A percentile compares a stretch with the other conserved stretches of the same genome.
Evolutionary conservation across 2,888 invertebrate species (phyloP).

Genomic region (Sinelater perroti): DNA sequence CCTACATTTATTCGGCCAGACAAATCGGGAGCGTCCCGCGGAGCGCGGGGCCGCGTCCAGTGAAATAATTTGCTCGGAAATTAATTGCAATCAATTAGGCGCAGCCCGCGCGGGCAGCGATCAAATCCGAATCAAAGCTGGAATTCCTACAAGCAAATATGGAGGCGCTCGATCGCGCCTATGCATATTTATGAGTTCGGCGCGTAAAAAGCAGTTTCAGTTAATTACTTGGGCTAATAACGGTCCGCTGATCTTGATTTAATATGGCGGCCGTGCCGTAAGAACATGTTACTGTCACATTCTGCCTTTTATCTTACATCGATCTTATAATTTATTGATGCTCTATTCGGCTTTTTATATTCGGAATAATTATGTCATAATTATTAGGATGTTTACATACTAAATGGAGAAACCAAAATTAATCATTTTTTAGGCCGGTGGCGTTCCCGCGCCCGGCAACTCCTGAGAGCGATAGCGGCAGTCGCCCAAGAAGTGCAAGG

Average conservation of each 20-base stretch:
- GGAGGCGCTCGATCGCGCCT: slow-evolving; percentile 20
- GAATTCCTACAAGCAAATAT: slow-evolving; percentile 14
- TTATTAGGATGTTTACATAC: slow-evolving; percentile 31
- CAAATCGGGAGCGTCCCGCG: slow-evolving; percentile 3
- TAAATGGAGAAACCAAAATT: slow-evolving; percentile 19
- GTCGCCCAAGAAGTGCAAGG: too few species aligned
- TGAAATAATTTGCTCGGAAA: slow-evolving; percentile 5
- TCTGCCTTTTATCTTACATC: slow-evolving; percentile 44
- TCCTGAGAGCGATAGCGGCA: too few species aligned
- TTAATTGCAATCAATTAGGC: not conserved
- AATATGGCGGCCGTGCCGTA: slow-evolving; percentile 45
- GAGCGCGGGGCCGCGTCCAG: not conserved
- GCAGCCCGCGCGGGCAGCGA: not conserved
- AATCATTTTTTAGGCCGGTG: slow-evolving; percentile 23
- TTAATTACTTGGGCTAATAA: slow-evolving; percentile 48
- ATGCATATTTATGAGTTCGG: slow-evolving; percentile 46
- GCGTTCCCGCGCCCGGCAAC: too few species aligned
- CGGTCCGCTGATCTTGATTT: slow-evolving; percentile 47
- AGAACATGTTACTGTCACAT: slow-evolving; percentile 48
- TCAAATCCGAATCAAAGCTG: slow-evolving; percentile 11
- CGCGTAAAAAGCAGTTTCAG: slow-evolving; percentile 45
- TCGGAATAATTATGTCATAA: slow-evolving; percentile 38
- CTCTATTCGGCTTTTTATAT: slow-evolving; percentile 41
- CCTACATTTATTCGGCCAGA: slow-evolving; percentile 20
- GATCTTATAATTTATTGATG: slow-evolving; percentile 46